Evolutionary conservation across 2,797 vertebrate species (phyloP).

Genomic region (Sebastes wilsoni): DNA sequence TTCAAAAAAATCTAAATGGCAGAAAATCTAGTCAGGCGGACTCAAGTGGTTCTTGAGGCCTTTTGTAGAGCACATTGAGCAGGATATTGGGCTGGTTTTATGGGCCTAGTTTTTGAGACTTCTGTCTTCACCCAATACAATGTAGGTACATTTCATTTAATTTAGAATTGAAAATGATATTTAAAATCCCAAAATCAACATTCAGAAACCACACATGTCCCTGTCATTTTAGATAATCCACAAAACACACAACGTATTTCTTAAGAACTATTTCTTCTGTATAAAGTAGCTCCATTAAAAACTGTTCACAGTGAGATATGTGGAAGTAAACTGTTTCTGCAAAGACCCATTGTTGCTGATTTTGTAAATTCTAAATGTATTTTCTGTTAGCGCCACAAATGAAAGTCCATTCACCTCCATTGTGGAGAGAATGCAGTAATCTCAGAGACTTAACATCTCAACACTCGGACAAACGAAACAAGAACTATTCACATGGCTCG

Average conservation of each 20-base stretch:
- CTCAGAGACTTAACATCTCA: neutral
- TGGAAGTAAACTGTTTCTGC: neutral
- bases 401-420: neutral
- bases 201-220: neutral
- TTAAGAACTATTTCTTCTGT: neutral
- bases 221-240: neutral
- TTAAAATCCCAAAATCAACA: neutral
- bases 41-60: too few relatives aligned
- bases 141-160: neutral
- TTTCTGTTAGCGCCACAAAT: neutral
- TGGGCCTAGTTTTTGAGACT: too few relatives aligned
- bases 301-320: neutral
- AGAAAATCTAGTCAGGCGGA: too few relatives aligned
- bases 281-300: neutral
- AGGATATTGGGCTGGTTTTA: too few relatives aligned
- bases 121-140: too few relatives aligned
- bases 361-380: neutral
- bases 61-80: too few relatives aligned
- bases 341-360: neutral
- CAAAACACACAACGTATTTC: neutral
- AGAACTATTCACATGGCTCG: too few relatives aligned
- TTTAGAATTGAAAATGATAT: neutral
- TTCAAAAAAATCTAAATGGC: too few relatives aligned
- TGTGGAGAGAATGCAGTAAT: neutral
- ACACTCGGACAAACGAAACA: neutral